Base-by-base conservation (phyloP, 1,140 invertebrate genomes). In the Macrobrachium nipponense region DNA sequence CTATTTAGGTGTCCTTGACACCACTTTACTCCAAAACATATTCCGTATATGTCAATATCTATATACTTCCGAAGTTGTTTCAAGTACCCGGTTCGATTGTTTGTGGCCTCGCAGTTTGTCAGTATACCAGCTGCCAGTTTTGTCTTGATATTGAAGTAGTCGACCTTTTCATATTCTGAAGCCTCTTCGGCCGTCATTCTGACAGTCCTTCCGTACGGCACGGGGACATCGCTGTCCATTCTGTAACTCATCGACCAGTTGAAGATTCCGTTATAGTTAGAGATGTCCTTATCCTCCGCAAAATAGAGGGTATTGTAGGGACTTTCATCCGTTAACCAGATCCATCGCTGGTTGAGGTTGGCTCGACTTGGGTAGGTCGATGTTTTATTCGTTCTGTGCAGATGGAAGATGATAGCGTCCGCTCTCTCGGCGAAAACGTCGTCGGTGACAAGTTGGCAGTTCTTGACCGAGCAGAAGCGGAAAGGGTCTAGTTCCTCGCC, bases 231-330 rank as follows among this genome's bases (percentile, higher is more conserved):
- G 4, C 27, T 36, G 27, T 36, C 27, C 27, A 36, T 36, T 36
- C 94, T 92, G 89, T 95, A 96, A 2, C 93, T 94, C 95, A 96
- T 95, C 2, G 95, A 95, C 95, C 95, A 95, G 90, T 96, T 95
- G 89, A 96, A 95, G 58, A 89, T 64, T 0, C 88, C 11, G 78
- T 93, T 91, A 80, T 93, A 93, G 58, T 92, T 89, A 5, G 89
- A 89, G 59, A 94, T 86, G 23, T 89, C 90, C 36, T 87, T 87
- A 61, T 51, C 82, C 70, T 36, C 88, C 17, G 84, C 66, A 5
- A 89, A 77, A 7, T 93, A 75, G 89, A 93, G 93, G 0, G 93
- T 93, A 72, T 94, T 89, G 12, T 91, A 89, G 0, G 94, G 93
- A 43, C 93, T 93, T 90, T 94, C 94, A 85, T 94, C 93, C 0